Evolutionary conservation across 2,888 invertebrate genomes (phyloP), one percentile per base, ranked within the genome.

Genomic region (Baccha elongata): DNA sequence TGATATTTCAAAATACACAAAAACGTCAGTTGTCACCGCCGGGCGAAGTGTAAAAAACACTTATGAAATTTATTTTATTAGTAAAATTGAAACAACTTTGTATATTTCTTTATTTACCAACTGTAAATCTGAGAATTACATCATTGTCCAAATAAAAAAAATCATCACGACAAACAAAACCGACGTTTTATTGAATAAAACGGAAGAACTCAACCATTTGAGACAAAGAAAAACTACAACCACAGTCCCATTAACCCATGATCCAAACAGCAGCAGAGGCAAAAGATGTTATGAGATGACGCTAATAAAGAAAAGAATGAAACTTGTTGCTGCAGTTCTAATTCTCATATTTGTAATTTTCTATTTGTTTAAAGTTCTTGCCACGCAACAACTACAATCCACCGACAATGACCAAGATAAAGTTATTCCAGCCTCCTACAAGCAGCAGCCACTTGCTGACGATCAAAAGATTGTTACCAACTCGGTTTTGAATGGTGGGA

Each of bases 241-340:
- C 44, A 19, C 53, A 32, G 42, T 55, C 19, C 37, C 13, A 11
- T 72, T 48, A 35, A 67, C 71, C 71, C 60, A 72, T 72, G 76
- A 65, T 35, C 35, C 67, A 48, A 60, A 67, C 40, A 46, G 8
- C 23, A 60, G 1, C 48, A 35, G 58, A 72, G 68, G 50, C 68
- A 68, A 8, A n/a, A 58, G 81, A 67, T 72, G 68, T 83, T 81
- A 62, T 83, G 84, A 84, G 85, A 87, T 87, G 87, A 85, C 86
- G 85, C 86, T 86, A 81, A 85, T 85, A 11, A 87, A 86, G 65
- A 86, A 87, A 65, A 87, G 87, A 85, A 88, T 88, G 86, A 88
- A 88, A 85, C 86, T 87, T 55, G 84, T 87, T 52, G 80, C 85
- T 21, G 73, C 86, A 23, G 52, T 85, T 23, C 84, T 85, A 26